Percentiles rank a stretch among this genome's conserved stretches.
phyloP scores from a whole-genome alignment of 2,113 vertebrate species.

The Mormyrus iriodes region DNA sequence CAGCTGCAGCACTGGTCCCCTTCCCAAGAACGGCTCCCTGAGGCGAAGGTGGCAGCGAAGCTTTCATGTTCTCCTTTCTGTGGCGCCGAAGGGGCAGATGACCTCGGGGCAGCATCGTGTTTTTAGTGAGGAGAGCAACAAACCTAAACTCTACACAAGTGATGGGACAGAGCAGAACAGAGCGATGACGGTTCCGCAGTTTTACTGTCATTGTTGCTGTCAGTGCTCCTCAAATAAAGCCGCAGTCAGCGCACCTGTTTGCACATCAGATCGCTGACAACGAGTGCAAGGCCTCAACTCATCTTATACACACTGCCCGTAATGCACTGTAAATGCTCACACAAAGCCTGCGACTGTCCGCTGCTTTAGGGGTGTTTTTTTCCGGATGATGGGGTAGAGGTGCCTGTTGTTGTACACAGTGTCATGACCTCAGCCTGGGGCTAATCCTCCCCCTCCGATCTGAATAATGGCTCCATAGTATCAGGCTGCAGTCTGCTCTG shows the following conservation, averaged over 20 bases:
- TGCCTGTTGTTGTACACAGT: neutral
- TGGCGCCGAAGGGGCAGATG: neutral
- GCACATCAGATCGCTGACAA: neutral
- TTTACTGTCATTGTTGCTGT: too few species aligned
- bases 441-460: conserved; percentile 10
- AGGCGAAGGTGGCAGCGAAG: neutral
- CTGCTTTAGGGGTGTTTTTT: neutral
- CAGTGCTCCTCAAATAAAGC: neutral
- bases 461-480: conserved; percentile 21
- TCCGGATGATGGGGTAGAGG: neutral
- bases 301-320: neutral
- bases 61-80: too few species aligned
- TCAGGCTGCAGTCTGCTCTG: neutral
- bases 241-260: neutral
- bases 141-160: too few species aligned
- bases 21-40: neutral
- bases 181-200: too few species aligned
- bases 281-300: too few species aligned
- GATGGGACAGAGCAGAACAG: too few species aligned
- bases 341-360: neutral
- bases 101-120: too few species aligned
- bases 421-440: neutral
- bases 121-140: too few species aligned
- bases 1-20: too few species aligned
- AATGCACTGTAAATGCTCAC: neutral